phyloP scores from a whole-genome alignment of 1,140 invertebrate species.

The Vanessa atalanta region DNA sequence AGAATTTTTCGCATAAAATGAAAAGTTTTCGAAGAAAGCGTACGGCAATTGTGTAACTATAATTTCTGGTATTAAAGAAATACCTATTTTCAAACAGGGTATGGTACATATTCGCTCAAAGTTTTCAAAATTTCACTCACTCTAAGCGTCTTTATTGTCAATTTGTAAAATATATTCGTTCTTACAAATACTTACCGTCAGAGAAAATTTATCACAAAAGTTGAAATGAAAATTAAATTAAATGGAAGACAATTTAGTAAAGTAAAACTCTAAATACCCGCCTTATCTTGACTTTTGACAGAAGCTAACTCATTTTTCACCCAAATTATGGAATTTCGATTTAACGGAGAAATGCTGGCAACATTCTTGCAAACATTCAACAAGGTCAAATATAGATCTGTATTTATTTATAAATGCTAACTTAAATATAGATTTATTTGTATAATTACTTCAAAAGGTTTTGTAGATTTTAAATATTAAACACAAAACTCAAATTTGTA shows the following conservation, averaged over 20 bases:
- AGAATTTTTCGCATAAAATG: slow-evolving; percentile 6
- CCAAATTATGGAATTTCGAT: not conserved
- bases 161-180: too few species aligned
- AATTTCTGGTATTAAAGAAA: not conserved
- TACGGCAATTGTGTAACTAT: not conserved
- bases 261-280: not conserved
- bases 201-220: not conserved
- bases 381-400: not conserved
- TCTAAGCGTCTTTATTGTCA: too few species aligned
- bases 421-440: too few species aligned
- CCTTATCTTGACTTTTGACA: not conserved
- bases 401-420: too few species aligned
- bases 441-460: too few species aligned
- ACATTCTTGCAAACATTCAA: not conserved
- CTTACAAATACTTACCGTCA: too few species aligned
- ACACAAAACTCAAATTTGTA: too few species aligned
- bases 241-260: slow-evolving; percentile 3
- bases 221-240: not conserved
- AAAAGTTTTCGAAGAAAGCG: not conserved
- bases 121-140: too few species aligned
- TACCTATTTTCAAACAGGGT: too few species aligned
- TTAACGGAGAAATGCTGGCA: not conserved
- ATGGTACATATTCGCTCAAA: too few species aligned
- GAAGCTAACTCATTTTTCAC: slow-evolving; percentile 3
- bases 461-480: too few species aligned